phyloP scores from a whole-genome alignment of 2,797 vertebrate species.

The Dendrocincla fuliginosa region DNA sequence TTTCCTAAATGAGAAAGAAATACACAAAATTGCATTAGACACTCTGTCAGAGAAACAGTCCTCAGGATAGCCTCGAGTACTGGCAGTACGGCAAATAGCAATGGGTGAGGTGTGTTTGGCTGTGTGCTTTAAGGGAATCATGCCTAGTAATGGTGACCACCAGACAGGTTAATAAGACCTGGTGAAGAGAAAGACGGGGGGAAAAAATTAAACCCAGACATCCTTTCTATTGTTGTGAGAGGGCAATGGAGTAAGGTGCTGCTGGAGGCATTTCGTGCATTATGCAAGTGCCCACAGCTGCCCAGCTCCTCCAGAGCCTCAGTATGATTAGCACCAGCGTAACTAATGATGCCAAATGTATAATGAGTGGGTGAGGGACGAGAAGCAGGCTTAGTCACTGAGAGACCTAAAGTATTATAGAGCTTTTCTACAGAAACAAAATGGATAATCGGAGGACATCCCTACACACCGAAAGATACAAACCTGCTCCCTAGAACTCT shows the following conservation, averaged over 20 bases:
- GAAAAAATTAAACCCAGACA: not conserved
- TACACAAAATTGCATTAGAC: not conserved
- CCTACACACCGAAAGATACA: fast-evolving
- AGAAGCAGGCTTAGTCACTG: not conserved
- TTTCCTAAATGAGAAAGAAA: not conserved
- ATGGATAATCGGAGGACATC: not conserved
- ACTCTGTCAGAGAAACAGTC: not conserved
- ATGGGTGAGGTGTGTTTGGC: not conserved
- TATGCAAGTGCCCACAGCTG: not conserved
- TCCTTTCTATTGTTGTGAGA: not conserved
- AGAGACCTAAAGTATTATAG: not conserved
- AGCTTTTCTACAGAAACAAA: not conserved
- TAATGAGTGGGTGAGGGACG: not conserved
- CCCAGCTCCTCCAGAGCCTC: not conserved
- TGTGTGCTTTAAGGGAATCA: not conserved
- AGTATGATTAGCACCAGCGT: not conserved
- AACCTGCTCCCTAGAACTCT: not conserved
- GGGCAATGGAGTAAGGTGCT: not conserved
- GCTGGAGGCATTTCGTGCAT: not conserved
- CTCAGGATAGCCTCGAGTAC: not conserved
- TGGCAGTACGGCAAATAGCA: not conserved
- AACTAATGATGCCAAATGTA: not conserved
- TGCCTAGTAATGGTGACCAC: not conserved
- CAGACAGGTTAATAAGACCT: not conserved
- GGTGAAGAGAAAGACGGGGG: not conserved